phyloP scores from a whole-genome alignment of 2,888 invertebrate genomes.

The Lasioglossum figueresi region DNA sequence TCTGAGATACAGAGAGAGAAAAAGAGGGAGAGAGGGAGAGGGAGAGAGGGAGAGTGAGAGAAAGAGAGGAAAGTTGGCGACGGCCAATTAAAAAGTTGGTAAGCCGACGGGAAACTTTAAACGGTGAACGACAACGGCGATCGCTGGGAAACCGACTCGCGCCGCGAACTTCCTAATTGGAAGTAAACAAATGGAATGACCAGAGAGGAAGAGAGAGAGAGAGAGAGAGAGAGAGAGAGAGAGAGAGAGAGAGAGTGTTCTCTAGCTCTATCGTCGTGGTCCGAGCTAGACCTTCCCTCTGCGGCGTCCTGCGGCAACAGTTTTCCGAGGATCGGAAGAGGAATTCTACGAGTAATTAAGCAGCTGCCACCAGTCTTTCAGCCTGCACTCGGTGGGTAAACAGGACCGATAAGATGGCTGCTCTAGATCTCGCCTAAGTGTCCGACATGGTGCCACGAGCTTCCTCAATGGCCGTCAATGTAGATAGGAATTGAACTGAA shows the following conservation, averaged over 20 bases:
- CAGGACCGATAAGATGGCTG: neutral
- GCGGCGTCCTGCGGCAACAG: conserved; percentile 1
- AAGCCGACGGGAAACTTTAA: neutral
- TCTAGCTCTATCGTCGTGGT: neutral
- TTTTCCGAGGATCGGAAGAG: conserved; percentile 28
- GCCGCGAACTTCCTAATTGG: conserved; percentile 12
- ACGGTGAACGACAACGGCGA: conserved; percentile 4
- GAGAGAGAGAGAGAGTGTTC: neutral
- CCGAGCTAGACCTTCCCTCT: neutral
- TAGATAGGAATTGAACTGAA: conserved; percentile 5
- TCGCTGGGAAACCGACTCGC: neutral
- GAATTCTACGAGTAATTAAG: conserved; percentile 62
- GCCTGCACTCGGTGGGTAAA: conserved; percentile 44
- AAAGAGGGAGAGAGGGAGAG: neutral
- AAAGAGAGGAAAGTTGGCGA: neutral
- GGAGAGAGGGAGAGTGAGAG: accelerated
- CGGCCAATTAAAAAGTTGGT: conserved; percentile 16
- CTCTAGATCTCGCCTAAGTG: neutral
- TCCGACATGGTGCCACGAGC: conserved; percentile 23
- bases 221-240: no score
- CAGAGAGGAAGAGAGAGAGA: neutral
- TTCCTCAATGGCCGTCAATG: conserved; percentile 49
- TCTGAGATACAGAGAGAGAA: neutral
- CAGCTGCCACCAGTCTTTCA: conserved; percentile 31
- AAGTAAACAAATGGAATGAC: conserved; percentile 25